These are phyloP conservation scores for Andricus grossulariae DNA, from an alignment of 1,140 invertebrate species.

Conservation along the genomic window DNA sequence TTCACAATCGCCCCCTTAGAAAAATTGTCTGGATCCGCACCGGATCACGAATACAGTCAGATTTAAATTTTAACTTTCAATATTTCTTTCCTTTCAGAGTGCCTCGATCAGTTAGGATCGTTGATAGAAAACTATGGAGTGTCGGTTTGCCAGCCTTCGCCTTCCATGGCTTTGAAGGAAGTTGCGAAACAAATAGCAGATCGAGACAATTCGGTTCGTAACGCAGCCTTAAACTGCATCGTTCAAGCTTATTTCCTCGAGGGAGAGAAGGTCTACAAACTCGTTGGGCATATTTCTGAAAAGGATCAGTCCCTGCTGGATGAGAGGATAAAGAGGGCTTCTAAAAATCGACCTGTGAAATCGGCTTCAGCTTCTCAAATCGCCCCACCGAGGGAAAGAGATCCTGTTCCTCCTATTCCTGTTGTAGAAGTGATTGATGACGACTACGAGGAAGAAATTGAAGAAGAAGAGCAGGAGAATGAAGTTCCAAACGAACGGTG, in stretches of 20 bases:
- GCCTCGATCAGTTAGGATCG: conserved; percentile 92
- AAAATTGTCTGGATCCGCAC: no score
- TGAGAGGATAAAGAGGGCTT: conserved; percentile 93
- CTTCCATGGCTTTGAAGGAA: conserved; percentile 89
- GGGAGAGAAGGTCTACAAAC: conserved; percentile 93
- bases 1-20: no score
- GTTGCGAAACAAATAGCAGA: conserved; percentile 96
- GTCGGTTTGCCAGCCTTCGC: conserved; percentile 87
- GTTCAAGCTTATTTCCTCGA: conserved; percentile 93
- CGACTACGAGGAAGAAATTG: conserved; percentile 58
- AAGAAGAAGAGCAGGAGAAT: conserved; percentile 59
- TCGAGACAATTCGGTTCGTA: conserved; percentile 96
- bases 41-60: no score
- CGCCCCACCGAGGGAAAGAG: conserved; percentile 60
- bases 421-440: conserved; percentile 64
- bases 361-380: conserved; percentile 63
- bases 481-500: conserved; percentile 62
- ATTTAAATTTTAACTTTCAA: no score
- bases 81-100: conserved; percentile 79
- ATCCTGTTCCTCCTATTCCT: conserved; percentile 54
- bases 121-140: conserved; percentile 92
- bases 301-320: conserved; percentile 96
- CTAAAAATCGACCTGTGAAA: conserved; percentile 81
- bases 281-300: conserved; percentile 94
- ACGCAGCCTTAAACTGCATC: conserved; percentile 95